Percentiles rank a stretch among this genome's conserved stretches.
These are phyloP conservation scores for Anthophora plumipes DNA, from an alignment of 2,888 invertebrate species.

Conservation along the genomic window DNA sequence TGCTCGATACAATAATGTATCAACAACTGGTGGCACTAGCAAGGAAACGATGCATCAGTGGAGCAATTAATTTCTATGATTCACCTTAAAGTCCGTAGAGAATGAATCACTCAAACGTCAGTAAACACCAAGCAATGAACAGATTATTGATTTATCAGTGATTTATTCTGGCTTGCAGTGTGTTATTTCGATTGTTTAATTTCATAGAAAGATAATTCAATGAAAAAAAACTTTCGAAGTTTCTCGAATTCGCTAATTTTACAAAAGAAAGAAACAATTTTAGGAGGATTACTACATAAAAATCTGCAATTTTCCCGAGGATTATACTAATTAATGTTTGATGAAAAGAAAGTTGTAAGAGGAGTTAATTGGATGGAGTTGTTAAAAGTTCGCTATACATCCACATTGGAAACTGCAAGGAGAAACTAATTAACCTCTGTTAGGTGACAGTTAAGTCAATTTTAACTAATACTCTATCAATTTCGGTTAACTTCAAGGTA, in stretches of 20 bases:
- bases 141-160: background rate
- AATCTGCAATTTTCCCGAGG: background rate
- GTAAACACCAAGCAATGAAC: background rate
- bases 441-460: background rate
- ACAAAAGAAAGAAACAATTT: background rate
- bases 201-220: background rate
- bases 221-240: no score
- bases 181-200: no score
- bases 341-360: background rate
- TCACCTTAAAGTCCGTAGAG: conserved; percentile 48
- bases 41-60: conserved; percentile 46
- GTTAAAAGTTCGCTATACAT: conserved; percentile 3
- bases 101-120: conserved; percentile 18
- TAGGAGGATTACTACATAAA: no score
- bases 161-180: background rate
- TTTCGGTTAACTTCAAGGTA: background rate
- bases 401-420: background rate
- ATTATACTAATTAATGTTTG: background rate
- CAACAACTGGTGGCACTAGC: conserved; percentile 53
- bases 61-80: conserved; percentile 60
- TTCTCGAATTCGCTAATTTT: background rate
- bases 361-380: conserved; percentile 13
- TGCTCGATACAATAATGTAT: conserved; percentile 67
- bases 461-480: background rate
- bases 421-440: background rate